Base-by-base conservation (phyloP, 1,140 invertebrate species). In the Drosophila burlai region DNA sequence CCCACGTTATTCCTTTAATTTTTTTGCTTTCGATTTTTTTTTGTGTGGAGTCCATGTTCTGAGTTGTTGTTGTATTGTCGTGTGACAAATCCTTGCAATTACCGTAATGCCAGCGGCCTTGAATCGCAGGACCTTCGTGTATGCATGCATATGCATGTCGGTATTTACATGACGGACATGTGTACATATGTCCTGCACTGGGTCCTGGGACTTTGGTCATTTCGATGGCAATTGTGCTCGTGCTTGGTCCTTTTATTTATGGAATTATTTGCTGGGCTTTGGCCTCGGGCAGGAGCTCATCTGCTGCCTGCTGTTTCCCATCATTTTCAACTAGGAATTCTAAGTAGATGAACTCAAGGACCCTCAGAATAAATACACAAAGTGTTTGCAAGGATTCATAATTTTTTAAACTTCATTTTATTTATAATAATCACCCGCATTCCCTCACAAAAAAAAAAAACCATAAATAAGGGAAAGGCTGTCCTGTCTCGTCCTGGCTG, bases 81-180 rank as follows among this genome's bases (percentile, higher is more conserved):
- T 61, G 82, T 67, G 61, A 69, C 81, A 85, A 86, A 86, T 86
- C 83, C 69, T 57, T 87, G 83, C 83, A 85, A 86, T 85, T 85
- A 85, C 75, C 75, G 83, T 85, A 86, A 85, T 86, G 83, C 83
- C 83, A 34, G 65, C 80, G 80, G 83, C 83, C 83, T 86, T 85
- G 83, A 86, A 64, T 66, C 36, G 52, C 60, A 58, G 65, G 38
- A 57, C 54, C 24, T 31, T 24, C 26, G 38, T 36, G 36, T 59
- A n/a, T 60, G 16, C 36, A 42, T 69, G 50, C 68, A 69, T 69
- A 69, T 50, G 29, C 21, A 21, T 38, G 54, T 29, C 58, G 71
- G 54, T 45, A 43, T 61, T 61, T 73, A 73, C 67, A 73, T 73
- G 69, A 60, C 42, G 54, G 52, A 60, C 69, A 69, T 59, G 0